Evolutionary conservation across 2,797 vertebrate genomes (phyloP).

Genomic region (Prunella strophiata): DNA sequence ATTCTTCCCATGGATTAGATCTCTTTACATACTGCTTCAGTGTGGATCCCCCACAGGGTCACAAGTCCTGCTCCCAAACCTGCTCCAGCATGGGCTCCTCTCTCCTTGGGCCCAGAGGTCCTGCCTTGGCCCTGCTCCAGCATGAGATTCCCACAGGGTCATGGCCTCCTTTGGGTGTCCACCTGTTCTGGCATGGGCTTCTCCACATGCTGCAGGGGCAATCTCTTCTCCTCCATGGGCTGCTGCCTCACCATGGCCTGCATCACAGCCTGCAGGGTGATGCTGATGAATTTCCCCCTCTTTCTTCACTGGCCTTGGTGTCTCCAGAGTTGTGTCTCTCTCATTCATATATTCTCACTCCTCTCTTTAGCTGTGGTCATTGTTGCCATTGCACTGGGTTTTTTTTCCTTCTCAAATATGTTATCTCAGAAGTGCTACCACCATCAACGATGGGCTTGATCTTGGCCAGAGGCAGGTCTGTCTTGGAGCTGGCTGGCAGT

Average conservation of each 20-base stretch:
- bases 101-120: neutral
- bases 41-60: too few relatives aligned
- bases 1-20: neutral
- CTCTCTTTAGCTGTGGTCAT: neutral
- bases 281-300: too few relatives aligned
- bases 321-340: neutral
- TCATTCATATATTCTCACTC: neutral
- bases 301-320: neutral
- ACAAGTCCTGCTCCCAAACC: neutral
- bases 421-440: neutral
- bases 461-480: accelerated
- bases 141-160: neutral
- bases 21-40: neutral
- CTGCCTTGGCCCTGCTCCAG: neutral
- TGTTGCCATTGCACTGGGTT: neutral
- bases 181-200: accelerated
- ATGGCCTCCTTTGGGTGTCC: too few relatives aligned
- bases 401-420: neutral
- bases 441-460: accelerated
- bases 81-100: neutral
- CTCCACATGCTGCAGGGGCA: neutral
- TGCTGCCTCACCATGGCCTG: neutral
- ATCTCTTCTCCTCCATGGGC: neutral
- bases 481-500: neutral
- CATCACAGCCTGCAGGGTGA: neutral